phyloP scores from a whole-genome alignment of 2,113 vertebrate species.

The Pseudonaja textilis region DNA sequence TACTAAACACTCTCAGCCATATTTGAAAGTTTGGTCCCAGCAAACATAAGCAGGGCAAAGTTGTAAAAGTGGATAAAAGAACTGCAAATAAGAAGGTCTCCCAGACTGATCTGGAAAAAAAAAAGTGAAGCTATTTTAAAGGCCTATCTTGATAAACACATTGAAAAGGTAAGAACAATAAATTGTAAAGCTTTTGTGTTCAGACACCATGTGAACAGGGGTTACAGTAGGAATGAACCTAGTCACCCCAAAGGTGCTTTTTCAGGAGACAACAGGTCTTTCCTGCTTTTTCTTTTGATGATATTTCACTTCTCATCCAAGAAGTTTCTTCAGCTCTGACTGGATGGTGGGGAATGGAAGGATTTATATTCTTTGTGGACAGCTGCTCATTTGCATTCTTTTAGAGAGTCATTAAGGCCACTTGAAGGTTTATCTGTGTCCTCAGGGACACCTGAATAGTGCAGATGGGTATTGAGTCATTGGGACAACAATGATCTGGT shows the following conservation, averaged over 20 bases:
- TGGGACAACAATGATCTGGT: too few relatives aligned
- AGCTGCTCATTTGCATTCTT: too few relatives aligned
- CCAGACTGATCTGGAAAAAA: conserved; percentile 76
- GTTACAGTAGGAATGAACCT: background rate
- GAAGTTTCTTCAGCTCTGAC: too few relatives aligned
- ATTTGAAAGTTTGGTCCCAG: conserved; percentile 91
- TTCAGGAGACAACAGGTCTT: too few relatives aligned
- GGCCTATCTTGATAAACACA: background rate
- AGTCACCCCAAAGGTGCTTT: background rate
- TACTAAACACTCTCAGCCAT: conserved; percentile 94
- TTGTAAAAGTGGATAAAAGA: conserved; percentile 87
- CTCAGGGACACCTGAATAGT: too few relatives aligned
- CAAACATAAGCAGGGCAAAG: conserved; percentile 88
- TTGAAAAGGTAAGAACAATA: background rate
- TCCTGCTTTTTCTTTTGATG: too few relatives aligned
- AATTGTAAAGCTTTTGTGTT: background rate
- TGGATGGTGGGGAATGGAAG: too few relatives aligned
- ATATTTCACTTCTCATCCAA: too few relatives aligned
- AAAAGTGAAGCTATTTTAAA: conserved; percentile 15
- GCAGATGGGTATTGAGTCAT: too few relatives aligned
- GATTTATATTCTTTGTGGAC: too few relatives aligned
- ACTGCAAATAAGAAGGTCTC: conserved; percentile 93
- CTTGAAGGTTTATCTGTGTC: too few relatives aligned
- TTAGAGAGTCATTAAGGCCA: too few relatives aligned
- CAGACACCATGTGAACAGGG: background rate